A percentile compares a stretch with the other conserved stretches of the same genome.
Conservation (phyloP, 2,888 invertebrate species). For the Clistopyga incitator region DNA sequence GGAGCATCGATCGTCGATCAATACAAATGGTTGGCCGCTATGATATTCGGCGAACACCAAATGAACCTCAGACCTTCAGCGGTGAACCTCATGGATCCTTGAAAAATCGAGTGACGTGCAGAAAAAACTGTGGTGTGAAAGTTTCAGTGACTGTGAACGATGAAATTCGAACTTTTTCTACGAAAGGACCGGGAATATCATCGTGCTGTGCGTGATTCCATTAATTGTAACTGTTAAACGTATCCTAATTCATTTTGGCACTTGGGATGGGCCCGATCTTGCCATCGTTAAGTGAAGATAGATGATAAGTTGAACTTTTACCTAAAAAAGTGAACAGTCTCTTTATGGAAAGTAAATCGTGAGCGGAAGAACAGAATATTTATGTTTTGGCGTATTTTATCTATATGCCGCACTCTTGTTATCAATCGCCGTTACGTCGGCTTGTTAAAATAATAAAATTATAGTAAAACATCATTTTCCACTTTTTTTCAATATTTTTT, state of each 20-base stretch:
- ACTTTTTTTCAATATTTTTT: too few species aligned
- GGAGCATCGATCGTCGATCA: slow-evolving; percentile 91
- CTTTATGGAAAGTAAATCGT: slow-evolving; percentile 15
- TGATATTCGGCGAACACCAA: slow-evolving; percentile 90
- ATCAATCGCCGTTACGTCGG: slow-evolving; percentile 31
- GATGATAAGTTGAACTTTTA: slow-evolving; percentile 9
- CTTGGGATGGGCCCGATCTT: background rate
- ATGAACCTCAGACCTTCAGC: slow-evolving; percentile 78
- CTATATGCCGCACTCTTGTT: slow-evolving; percentile 43
- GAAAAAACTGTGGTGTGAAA: background rate
- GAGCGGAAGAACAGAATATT: slow-evolving; percentile 8
- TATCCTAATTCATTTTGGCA: slow-evolving; percentile 10
- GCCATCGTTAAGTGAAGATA: slow-evolving; percentile 7
- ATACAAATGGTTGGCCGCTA: slow-evolving; percentile 92
- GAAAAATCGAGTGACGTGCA: slow-evolving; percentile 48
- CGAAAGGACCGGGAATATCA: slow-evolving; percentile 12
- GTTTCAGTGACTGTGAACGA: slow-evolving; percentile 33
- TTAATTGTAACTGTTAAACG: background rate
- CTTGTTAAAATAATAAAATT: slow-evolving; percentile 40
- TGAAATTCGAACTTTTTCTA: slow-evolving; percentile 48
- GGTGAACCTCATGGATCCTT: slow-evolving; percentile 81
- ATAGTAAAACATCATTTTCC: slow-evolving; percentile 51
- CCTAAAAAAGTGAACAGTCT: background rate
- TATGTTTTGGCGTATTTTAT: slow-evolving; percentile 39
- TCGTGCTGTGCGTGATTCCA: slow-evolving; percentile 43